Evolutionary conservation across 2,113 vertebrate genomes (phyloP).

Genomic region (Probosciger aterrimus): DNA sequence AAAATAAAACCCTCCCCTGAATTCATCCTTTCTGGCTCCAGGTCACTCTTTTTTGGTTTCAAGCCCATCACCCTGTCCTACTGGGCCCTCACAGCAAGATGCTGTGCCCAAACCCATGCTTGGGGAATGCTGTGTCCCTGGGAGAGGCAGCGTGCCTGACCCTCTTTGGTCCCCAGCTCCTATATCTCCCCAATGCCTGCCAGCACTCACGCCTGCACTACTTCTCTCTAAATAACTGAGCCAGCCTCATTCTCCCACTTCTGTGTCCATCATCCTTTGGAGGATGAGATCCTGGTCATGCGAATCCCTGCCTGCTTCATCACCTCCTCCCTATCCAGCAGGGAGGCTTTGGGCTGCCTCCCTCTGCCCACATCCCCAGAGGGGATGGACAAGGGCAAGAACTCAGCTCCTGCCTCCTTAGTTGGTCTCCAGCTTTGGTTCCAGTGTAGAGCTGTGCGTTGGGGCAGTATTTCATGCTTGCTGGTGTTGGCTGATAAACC

Average conservation of each 20-base stretch:
- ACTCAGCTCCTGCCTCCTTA: fast-evolving
- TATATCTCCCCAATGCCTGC: not conserved
- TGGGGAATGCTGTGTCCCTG: fast-evolving
- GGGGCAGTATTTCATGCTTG: conserved; percentile 46
- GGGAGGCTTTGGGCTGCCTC: not conserved
- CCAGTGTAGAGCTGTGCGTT: not conserved
- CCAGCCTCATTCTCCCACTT: not conserved
- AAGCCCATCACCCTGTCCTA: not conserved
- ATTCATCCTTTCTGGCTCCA: not conserved
- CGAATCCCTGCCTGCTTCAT: not conserved
- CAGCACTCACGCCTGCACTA: fast-evolving
- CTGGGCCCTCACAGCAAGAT: not conserved
- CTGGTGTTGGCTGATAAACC: conserved; percentile 44
- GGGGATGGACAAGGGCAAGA: fast-evolving
- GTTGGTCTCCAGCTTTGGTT: not conserved
- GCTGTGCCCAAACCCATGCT: not conserved
- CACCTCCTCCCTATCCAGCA: not conserved
- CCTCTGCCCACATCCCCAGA: fast-evolving
- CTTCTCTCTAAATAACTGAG: not conserved
- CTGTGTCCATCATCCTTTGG: fast-evolving
- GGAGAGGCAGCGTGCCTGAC: fast-evolving
- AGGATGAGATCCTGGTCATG: not conserved
- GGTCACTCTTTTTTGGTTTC: not conserved
- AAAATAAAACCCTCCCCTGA: not conserved
- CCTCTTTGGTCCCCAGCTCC: not conserved